Percentiles rank a stretch among this genome's conserved stretches.
Conservation (phyloP, 2,113 vertebrate species). For the Genyomyrus donnyi region DNA sequence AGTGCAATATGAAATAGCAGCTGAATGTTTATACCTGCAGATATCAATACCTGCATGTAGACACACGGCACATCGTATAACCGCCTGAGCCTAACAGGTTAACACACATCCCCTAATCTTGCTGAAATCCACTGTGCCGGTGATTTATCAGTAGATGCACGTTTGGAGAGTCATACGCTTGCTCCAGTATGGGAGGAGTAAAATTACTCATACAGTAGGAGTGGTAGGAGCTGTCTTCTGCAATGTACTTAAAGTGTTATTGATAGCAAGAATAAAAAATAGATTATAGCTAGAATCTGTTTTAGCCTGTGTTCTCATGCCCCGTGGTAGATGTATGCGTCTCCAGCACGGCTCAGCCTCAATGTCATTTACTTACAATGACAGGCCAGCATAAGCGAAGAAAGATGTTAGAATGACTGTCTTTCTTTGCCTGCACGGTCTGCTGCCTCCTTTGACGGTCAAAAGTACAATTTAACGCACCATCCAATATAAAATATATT, state of each 20-base stretch:
- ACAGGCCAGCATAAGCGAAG: slow-evolving; percentile 15
- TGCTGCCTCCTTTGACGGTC: background rate
- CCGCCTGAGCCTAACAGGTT: slow-evolving; percentile 12
- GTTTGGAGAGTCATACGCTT: slow-evolving; percentile 10
- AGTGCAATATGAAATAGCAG: background rate
- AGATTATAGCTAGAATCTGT: slow-evolving; percentile 31
- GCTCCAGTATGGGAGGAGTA: slow-evolving; percentile 1
- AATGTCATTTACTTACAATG: slow-evolving; percentile 30
- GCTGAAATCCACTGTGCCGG: slow-evolving; percentile 20
- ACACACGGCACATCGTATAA: slow-evolving; percentile 3
- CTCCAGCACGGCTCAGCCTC: slow-evolving; percentile 14
- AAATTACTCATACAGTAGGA: slow-evolving; percentile 21
- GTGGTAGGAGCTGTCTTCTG: slow-evolving; percentile 24
- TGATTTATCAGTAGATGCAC: slow-evolving; percentile 28
- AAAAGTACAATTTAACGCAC: slow-evolving; percentile 2
- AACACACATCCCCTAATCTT: slow-evolving; percentile 9
- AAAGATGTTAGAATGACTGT: background rate
- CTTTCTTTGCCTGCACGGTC: background rate
- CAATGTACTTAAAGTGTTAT: slow-evolving; percentile 38
- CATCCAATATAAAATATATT: background rate
- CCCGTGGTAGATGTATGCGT: slow-evolving; percentile 9
- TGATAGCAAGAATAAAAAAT: slow-evolving; percentile 34
- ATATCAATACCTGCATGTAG: background rate
- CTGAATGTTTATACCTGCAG: background rate
- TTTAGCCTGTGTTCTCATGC: slow-evolving; percentile 21